These are phyloP conservation scores for Eupithecia abbreviata DNA, from an alignment of 2,888 invertebrate species.

Conservation along the genomic window DNA sequence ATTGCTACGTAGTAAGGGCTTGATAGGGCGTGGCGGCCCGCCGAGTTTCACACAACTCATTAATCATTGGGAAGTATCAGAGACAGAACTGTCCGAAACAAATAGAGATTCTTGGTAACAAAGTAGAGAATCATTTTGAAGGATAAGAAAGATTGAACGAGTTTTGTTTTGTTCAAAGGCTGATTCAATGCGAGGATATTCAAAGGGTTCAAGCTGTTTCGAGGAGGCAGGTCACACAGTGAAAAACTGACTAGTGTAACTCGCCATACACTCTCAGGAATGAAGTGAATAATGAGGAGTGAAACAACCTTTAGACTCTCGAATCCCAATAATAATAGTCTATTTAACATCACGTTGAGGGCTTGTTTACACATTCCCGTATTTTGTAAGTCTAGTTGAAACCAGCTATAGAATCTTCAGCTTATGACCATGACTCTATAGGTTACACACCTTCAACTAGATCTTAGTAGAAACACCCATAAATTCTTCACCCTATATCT, in stretches of 20 bases:
- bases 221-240: not conserved
- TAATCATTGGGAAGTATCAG: slow-evolving; percentile 7
- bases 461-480: not conserved
- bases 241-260: not conserved
- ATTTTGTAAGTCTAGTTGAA: not conserved
- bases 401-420: not conserved
- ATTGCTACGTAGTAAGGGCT: slow-evolving; percentile 22
- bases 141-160: slow-evolving; percentile 8
- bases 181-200: not conserved
- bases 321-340: not conserved
- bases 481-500: not conserved
- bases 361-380: not conserved
- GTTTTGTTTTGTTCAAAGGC: not conserved
- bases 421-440: not conserved
- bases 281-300: not conserved
- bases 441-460: not conserved
- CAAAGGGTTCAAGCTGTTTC: not conserved
- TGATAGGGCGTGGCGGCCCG: slow-evolving; percentile 11
- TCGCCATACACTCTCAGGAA: not conserved
- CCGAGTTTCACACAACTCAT: slow-evolving; percentile 7
- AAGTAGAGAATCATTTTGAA: not conserved
- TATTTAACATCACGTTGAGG: not conserved
- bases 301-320: not conserved
- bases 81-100: slow-evolving; percentile 11
- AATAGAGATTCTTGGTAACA: slow-evolving; percentile 14